Conservation (phyloP, 1,140 invertebrate genomes). For the Sminthurides bifidus region DNA sequence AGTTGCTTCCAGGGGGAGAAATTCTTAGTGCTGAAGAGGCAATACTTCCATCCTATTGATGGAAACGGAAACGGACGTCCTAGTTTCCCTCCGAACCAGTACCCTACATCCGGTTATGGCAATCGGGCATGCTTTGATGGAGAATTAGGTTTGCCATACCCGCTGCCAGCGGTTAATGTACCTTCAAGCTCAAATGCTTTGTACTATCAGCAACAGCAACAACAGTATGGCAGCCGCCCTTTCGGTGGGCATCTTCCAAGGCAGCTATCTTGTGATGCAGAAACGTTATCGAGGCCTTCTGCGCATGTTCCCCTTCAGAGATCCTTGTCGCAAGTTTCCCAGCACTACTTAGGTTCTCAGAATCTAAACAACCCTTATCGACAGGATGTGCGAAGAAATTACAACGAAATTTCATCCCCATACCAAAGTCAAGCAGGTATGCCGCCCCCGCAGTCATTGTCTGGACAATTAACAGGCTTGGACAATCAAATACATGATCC, state of each 20-base stretch:
- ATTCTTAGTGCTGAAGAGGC: conserved; percentile 29
- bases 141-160: conserved; percentile 7
- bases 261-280: not conserved
- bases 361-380: too few relatives aligned
- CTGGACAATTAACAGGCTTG: too few relatives aligned
- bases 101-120: not conserved
- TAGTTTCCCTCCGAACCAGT: not conserved
- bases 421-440: too few relatives aligned
- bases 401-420: too few relatives aligned
- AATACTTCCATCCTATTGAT: conserved; percentile 28
- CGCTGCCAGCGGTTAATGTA: too few relatives aligned
- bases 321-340: not conserved
- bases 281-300: not conserved
- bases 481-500: too few relatives aligned
- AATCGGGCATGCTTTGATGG: too few relatives aligned
- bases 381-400: too few relatives aligned
- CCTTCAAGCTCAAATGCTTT: too few relatives aligned
- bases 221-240: not conserved
- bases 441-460: too few relatives aligned
- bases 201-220: conserved; percentile 5
- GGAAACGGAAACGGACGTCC: conserved; percentile 21
- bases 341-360: too few relatives aligned
- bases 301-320: conserved; percentile 1
- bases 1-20: conserved; percentile 27
- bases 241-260: not conserved